phyloP scores from a whole-genome alignment of 1,140 invertebrate genomes.

The Metopolophium dirhodum region DNA sequence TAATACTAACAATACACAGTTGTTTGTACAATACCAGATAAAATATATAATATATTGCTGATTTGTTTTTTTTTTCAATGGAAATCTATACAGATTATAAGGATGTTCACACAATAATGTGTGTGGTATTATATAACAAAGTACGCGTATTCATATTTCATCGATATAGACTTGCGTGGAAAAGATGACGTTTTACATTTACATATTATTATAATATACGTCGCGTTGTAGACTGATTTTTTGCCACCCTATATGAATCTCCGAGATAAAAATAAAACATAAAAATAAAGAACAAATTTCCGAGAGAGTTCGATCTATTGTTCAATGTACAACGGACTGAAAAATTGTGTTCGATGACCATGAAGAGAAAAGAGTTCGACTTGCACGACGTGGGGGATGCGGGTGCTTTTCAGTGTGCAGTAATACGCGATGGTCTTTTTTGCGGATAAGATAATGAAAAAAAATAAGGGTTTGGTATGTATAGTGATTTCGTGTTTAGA shows the following conservation, averaged over 20 bases:
- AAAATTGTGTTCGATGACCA: constrained; percentile 51
- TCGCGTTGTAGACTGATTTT: neutral
- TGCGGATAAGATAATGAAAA: constrained; percentile 56
- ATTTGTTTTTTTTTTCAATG: neutral
- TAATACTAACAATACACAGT: neutral
- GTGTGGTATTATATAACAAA: neutral
- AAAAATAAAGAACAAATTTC: constrained; percentile 28
- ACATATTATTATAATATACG: neutral
- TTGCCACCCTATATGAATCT: constrained; percentile 25
- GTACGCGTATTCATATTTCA: neutral
- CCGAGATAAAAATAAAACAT: neutral
- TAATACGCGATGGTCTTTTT: constrained; percentile 43
- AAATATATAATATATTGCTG: constrained; percentile 29
- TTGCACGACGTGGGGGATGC: neutral
- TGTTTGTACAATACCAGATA: neutral
- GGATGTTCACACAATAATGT: neutral
- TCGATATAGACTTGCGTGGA: neutral
- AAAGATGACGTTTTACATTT: neutral
- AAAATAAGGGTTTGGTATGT: neutral
- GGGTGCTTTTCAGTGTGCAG: constrained; percentile 1
- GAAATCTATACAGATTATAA: neutral
- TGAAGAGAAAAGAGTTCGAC: neutral
- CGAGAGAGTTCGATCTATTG: constrained; percentile 17
- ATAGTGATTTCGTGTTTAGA: constrained; percentile 35
- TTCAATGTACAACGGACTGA: constrained; percentile 41